Evolutionary conservation across 2,888 invertebrate species (phyloP), one percentile per base, ranked within the genome.

Genomic region (Drosophila rellima): DNA sequence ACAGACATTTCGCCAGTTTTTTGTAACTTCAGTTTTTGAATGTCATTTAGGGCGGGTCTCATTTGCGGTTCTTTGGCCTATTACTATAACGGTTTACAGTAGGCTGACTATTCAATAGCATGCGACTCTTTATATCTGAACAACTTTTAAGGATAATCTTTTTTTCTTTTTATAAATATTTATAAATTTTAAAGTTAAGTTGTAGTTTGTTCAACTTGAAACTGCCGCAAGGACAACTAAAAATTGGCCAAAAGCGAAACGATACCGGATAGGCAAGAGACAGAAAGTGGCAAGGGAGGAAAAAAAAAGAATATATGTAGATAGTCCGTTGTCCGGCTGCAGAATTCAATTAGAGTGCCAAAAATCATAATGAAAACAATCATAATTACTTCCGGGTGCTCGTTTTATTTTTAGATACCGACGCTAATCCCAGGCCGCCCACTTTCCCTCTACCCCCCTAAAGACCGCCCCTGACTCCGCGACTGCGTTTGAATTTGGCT

Each of bases 291-390:
- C n/a, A n/a, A n/a, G n/a, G n/a, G n/a, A n/a, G 8, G 3, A 26
- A n/a, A n/a, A 20, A 17, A n/a, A n/a, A 15, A 7, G 18, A 6
- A 11, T 11, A 17, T 23, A 26, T 15, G 18, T 11, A 47, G 13
- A 17, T 26, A 7, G 29, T 13, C 29, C 65, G 23, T 48, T 54
- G 42, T 23, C 26, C 42, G 18, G 37, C 29, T 71, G 59, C 26
- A 57, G 68, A 76, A 82, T 86, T 86, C 79, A 86, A 82, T 82
- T 82, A 86, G 70, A 80, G 83, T 83, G 77, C 67, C 83, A 86
- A 77, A 86, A 86, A 79, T 86, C 82, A 83, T 83, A 83, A 74
- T 79, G 71, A 64, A 74, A 79, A 72, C 74, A 81, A 81, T 87
- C 74, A 86, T 86, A 83, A 83, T 86, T 83, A 83, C 81, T 79